Evolutionary conservation across 2,113 vertebrate genomes (phyloP).

Genomic region (Syngnathoides biaculeatus): DNA sequence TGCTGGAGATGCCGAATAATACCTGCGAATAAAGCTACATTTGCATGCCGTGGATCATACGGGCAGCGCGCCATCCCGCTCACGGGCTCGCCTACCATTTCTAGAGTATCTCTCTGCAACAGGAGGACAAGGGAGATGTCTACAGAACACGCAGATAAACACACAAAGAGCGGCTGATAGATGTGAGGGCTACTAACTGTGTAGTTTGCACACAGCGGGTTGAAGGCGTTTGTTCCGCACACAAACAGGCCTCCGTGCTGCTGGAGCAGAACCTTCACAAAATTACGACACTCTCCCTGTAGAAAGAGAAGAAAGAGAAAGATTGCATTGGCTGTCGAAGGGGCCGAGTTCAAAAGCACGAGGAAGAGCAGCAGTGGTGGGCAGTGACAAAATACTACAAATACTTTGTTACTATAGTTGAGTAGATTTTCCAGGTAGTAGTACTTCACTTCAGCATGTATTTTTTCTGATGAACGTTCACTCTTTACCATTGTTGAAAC

Average conservation of each 20-base stretch:
- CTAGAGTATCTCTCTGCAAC: constrained; percentile 86
- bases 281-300: constrained; percentile 94
- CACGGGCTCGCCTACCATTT: constrained; percentile 85
- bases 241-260: constrained; percentile 85
- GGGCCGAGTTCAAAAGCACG: too few species aligned
- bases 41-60: constrained; percentile 94
- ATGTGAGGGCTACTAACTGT: constrained; percentile 79
- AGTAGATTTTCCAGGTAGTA: too few species aligned
- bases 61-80: constrained; percentile 96
- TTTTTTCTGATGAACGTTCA: too few species aligned
- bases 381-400: too few species aligned
- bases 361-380: too few species aligned
- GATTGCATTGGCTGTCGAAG: background rate
- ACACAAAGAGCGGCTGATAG: constrained; percentile 13
- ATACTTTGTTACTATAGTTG: too few species aligned
- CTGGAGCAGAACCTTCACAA: constrained; percentile 90
- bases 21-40: constrained; percentile 96
- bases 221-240: constrained; percentile 96
- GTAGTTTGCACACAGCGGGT: constrained; percentile 93
- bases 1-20: constrained; percentile 10
- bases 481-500: too few species aligned
- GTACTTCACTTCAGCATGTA: too few species aligned
- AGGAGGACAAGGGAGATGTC: constrained; percentile 6
- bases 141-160: constrained; percentile 20
- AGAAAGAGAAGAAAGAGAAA: constrained; percentile 1